Evolutionary conservation across 2,113 vertebrate species (phyloP), one percentile per base, ranked within the genome.

Genomic region (Neoarius graeffei): DNA sequence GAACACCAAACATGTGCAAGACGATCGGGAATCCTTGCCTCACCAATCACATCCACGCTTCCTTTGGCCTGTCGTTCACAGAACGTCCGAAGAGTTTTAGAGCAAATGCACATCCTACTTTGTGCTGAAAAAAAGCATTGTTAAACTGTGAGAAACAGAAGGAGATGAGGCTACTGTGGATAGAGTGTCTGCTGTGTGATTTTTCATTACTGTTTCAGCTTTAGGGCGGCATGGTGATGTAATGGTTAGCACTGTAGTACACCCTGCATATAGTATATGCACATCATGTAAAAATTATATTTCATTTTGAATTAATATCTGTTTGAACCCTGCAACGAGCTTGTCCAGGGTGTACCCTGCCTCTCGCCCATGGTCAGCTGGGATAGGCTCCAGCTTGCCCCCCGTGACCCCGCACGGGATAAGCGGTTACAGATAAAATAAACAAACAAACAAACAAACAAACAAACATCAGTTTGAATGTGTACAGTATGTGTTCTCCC

Each of bases 1-100:
- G 54, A 84, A 54, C 87, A 91, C 83, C 50, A n/a, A 62, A 59
- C 64, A 7, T 83, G 50, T 86, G 84, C 86, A 88, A 86, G 64
- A 69, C 52, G 20, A 50, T 59, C 79, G 54, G 66, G 74, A 89
- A 19, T 27, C 79, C 60, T 27, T 9, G 7, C 15, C 64, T 56
- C 17, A 35, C 14, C n/a, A 14, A 6, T 42, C n/a, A 7, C 80
- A 25, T 62, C 57, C 7, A 23, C 19, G 5, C 0, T 9, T 23
- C 83, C 64, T 69, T 71, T 10, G 15, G 27, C 67, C 30, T 60
- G 15, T 35, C 19, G 10, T 35, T 20, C 56, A 35, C n/a, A 59
- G 15, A 13, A 42, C 7, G 1, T 27, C 8, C 15, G 7, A 54
- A 57, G 15, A 13, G 25, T 62, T 62, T 82, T 60, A 7, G 57